Evolutionary conservation across 2,113 vertebrate species (phyloP).

Genomic region (Eurystomus gularis): DNA sequence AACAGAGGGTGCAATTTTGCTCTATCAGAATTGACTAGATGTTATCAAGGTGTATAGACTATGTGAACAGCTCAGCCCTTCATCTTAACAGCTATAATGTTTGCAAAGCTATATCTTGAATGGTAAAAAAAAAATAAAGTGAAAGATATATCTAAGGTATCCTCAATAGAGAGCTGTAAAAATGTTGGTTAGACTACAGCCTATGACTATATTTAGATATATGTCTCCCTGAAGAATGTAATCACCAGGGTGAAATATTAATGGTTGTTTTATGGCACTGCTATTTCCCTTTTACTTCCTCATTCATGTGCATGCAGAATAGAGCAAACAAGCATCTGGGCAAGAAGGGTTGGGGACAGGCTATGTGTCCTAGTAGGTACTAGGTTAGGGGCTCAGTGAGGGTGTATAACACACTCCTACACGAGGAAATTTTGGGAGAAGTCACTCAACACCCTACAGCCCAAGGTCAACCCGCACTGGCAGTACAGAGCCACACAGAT

Average conservation of each 20-base stretch:
- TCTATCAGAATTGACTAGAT: neutral
- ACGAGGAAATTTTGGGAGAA: neutral
- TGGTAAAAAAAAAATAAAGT: neutral
- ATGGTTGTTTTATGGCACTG: neutral
- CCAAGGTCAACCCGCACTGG: neutral
- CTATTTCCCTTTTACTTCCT: neutral
- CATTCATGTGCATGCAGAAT: neutral
- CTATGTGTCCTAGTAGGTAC: neutral
- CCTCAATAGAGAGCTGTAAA: neutral
- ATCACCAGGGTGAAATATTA: constrained; percentile 3
- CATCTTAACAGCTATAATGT: neutral
- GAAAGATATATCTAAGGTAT: neutral
- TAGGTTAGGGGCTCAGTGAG: neutral
- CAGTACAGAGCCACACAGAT: neutral
- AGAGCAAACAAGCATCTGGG: neutral
- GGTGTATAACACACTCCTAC: neutral
- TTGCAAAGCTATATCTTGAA: neutral
- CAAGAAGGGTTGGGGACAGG: neutral
- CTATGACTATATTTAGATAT: neutral
- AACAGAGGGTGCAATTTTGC: neutral
- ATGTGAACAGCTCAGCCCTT: neutral
- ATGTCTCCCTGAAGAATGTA: neutral
- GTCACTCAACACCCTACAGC: too few species aligned
- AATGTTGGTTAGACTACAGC: neutral
- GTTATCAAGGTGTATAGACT: neutral